These are phyloP conservation scores for Rhinella marina DNA, from an alignment of 2,797 vertebrate genomes.

Conservation along the genomic window DNA sequence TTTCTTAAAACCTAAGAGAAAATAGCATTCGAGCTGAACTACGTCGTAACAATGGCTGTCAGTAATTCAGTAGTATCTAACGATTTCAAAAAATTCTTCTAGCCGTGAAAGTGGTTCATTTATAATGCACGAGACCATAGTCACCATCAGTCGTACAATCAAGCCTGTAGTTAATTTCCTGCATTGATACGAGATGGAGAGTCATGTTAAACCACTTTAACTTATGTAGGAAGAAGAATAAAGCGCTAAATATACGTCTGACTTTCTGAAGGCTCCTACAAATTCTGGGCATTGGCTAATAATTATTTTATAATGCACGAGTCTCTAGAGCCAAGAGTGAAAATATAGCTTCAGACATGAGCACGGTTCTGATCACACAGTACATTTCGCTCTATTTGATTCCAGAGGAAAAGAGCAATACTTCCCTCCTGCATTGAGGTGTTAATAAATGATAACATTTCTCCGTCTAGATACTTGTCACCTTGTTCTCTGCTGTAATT, in stretches of 20 bases:
- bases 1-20: neutral
- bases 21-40: neutral
- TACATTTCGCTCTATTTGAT: slow-evolving; percentile 48
- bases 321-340: slow-evolving; percentile 18
- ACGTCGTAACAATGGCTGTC: neutral
- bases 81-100: neutral
- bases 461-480: slow-evolving; percentile 42
- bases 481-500: slow-evolving; percentile 47
- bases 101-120: neutral
- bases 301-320: slow-evolving; percentile 37
- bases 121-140: slow-evolving; percentile 4
- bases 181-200: neutral
- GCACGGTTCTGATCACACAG: slow-evolving; percentile 7
- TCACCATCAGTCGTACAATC: neutral
- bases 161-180: slow-evolving; percentile 4
- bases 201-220: slow-evolving; percentile 19
- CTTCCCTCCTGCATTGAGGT: slow-evolving; percentile 43
- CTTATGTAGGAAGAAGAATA: neutral
- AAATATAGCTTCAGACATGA: slow-evolving; percentile 33
- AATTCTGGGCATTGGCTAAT: slow-evolving; percentile 19
- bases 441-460: slow-evolving; percentile 57
- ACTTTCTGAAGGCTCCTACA: neutral
- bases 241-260: neutral
- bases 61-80: neutral
- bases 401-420: slow-evolving; percentile 16